Percentiles rank a stretch among this genome's conserved stretches.
phyloP scores from a whole-genome alignment of 2,797 vertebrate genomes.

The Tympanoctomys barrerae region DNA sequence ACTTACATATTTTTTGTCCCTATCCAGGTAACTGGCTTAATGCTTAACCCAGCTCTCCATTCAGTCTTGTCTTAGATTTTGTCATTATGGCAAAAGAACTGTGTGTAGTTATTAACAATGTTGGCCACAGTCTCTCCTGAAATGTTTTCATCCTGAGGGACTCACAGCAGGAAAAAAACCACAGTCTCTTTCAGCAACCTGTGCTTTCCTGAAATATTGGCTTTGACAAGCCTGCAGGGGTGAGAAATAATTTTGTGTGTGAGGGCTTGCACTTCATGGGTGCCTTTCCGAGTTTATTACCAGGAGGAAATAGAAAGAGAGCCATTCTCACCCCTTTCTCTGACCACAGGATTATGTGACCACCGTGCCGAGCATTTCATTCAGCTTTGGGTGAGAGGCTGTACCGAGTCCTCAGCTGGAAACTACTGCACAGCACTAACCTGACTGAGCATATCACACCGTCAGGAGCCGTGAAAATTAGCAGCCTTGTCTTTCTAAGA shows the following conservation, averaged over 20 bases:
- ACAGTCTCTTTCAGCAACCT: slow-evolving; percentile 67
- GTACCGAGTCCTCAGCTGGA: background rate
- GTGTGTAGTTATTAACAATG: slow-evolving; percentile 68
- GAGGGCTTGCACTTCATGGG: slow-evolving; percentile 79
- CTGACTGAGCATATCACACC: background rate
- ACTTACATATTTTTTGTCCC: slow-evolving; percentile 23
- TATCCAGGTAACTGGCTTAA: background rate
- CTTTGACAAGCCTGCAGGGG: slow-evolving; percentile 82
- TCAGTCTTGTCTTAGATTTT: slow-evolving; percentile 46
- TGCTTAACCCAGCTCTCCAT: background rate
- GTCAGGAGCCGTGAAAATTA: background rate
- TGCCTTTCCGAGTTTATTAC: slow-evolving; percentile 79
- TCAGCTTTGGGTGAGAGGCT: background rate
- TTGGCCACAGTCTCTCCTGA: slow-evolving; percentile 66
- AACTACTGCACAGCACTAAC: background rate
- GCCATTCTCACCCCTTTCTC: slow-evolving; percentile 63
- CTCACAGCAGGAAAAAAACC: slow-evolving; percentile 65
- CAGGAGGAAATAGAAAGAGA: slow-evolving; percentile 74
- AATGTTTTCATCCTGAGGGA: slow-evolving; percentile 79
- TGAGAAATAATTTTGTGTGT: slow-evolving; percentile 83
- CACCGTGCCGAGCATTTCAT: background rate
- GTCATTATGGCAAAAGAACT: slow-evolving; percentile 39
- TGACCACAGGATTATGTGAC: slow-evolving; percentile 22
- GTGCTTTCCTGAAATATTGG: slow-evolving; percentile 81
- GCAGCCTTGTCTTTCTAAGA: background rate